phyloP scores from a whole-genome alignment of 1,140 invertebrate genomes.

The Eubasilissa regina region DNA sequence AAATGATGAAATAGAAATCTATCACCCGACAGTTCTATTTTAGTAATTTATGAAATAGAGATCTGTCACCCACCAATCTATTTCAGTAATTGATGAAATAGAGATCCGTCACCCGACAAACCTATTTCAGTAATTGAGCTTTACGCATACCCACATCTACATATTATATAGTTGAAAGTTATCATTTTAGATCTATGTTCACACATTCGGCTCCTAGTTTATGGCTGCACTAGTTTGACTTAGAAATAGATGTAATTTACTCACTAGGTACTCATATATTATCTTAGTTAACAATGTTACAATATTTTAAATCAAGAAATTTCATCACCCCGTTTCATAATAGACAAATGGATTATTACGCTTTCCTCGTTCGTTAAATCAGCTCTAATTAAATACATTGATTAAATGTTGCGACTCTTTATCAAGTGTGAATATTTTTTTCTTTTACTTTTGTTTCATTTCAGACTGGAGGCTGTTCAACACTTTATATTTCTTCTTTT shows the following conservation, averaged over 20 bases:
- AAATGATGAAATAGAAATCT: too few species aligned
- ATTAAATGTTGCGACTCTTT: neutral
- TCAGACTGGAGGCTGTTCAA: constrained; percentile 46
- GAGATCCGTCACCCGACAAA: too few species aligned
- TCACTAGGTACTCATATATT: too few species aligned
- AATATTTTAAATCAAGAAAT: neutral
- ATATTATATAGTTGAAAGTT: neutral
- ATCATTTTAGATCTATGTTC: constrained; percentile 15
- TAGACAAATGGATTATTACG: constrained; percentile 29
- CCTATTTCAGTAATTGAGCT: too few species aligned
- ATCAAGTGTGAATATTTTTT: constrained; percentile 34
- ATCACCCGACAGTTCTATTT: too few species aligned
- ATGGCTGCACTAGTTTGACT: constrained; percentile 3
- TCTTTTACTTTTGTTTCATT: constrained; percentile 35
- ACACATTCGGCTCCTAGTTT: constrained; percentile 14
- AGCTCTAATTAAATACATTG: neutral
- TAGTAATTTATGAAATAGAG: too few species aligned
- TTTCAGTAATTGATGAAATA: too few species aligned
- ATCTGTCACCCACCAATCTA: too few species aligned
- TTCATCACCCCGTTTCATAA: neutral
- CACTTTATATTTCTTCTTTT: constrained; percentile 29
- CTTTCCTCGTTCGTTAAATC: constrained; percentile 30
- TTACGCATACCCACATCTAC: neutral
- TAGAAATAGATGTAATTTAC: neutral
- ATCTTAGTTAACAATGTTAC: too few species aligned